A percentile compares a stretch with the other conserved stretches of the same genome.
phyloP scores from a whole-genome alignment of 2,888 invertebrate genomes.

The Erebia palarica region DNA sequence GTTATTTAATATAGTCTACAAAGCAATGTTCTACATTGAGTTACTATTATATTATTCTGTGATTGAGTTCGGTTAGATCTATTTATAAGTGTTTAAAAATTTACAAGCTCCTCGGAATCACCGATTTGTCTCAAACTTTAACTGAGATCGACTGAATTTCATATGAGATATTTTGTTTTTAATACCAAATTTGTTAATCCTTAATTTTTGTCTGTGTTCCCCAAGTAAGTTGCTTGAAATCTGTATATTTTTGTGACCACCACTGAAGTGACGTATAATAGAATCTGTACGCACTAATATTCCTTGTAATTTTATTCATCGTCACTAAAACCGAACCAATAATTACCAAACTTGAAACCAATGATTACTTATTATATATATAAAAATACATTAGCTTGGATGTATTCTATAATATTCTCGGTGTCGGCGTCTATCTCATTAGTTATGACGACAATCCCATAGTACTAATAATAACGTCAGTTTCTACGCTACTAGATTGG shows the following conservation, averaged over 20 bases:
- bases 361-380: not conserved
- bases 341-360: too few species aligned
- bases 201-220: too few species aligned
- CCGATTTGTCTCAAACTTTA: not conserved
- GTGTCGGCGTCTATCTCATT: slow-evolving; percentile 37
- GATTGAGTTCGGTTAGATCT: not conserved
- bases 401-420: slow-evolving; percentile 25
- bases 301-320: not conserved
- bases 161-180: not conserved
- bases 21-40: not conserved
- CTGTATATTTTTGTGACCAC: not conserved
- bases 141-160: not conserved
- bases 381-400: slow-evolving; percentile 22
- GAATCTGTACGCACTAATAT: not conserved
- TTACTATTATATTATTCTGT: too few species aligned
- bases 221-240: not conserved
- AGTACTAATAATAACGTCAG: slow-evolving; percentile 26
- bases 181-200: not conserved
- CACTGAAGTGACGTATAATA: not conserved
- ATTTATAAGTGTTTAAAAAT: not conserved
- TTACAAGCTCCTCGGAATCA: not conserved
- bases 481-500: slow-evolving; percentile 11
- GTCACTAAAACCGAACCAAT: not conserved
- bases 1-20: not conserved
- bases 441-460: slow-evolving; percentile 36